phyloP scores from a whole-genome alignment of 2,888 invertebrate species.

The Spisula subtruncata region DNA sequence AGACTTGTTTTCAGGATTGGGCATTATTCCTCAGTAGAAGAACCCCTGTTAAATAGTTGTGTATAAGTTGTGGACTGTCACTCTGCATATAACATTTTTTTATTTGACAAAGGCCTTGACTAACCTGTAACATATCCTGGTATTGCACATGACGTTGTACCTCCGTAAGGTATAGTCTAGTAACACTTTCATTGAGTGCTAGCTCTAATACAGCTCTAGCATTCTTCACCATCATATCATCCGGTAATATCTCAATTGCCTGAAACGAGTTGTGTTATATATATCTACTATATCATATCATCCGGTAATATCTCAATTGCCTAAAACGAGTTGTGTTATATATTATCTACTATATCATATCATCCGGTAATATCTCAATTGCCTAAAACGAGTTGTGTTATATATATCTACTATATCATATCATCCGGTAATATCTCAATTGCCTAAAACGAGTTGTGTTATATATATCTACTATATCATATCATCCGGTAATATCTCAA shows the following conservation, averaged over 20 bases:
- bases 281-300: not conserved
- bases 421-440: no score
- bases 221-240: constrained; percentile 55
- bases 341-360: no score
- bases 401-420: not conserved
- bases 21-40: no score
- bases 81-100: no score
- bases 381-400: constrained; percentile 46
- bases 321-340: no score
- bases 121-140: constrained; percentile 29
- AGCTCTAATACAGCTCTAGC: constrained; percentile 44
- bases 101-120: no score
- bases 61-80: no score
- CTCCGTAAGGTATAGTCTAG: constrained; percentile 32
- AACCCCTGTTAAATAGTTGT: no score
- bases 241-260: constrained; percentile 64
- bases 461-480: no score
- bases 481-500: constrained; percentile 64
- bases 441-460: no score
- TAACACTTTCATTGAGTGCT: constrained; percentile 43
- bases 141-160: constrained; percentile 53
- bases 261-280: constrained; percentile 25
- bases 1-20: no score
- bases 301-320: no score
- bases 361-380: constrained; percentile 61